Evolutionary conservation across 2,797 vertebrate species (phyloP).

Genomic region (Cyprinodon diabolis): DNA sequence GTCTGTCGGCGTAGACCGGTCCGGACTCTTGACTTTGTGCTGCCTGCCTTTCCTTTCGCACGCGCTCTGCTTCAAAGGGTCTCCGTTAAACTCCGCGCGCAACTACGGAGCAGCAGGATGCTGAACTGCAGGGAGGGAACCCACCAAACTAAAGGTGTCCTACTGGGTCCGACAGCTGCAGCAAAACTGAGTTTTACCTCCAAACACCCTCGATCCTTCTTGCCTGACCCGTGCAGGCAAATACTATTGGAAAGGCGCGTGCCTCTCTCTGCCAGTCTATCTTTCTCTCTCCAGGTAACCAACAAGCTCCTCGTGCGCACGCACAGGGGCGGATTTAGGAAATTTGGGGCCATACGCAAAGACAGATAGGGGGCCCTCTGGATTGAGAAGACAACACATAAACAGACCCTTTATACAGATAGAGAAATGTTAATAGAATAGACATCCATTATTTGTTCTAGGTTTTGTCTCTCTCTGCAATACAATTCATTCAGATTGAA

Average conservation of each 20-base stretch:
- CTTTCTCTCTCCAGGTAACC: slow-evolving; percentile 18
- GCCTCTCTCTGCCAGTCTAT: slow-evolving; percentile 9
- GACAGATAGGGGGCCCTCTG: too few species aligned
- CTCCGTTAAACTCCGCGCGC: background rate
- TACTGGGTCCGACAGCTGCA: slow-evolving; percentile 41
- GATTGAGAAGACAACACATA: too few species aligned
- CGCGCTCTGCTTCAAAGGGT: background rate
- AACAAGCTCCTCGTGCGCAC: slow-evolving; percentile 11
- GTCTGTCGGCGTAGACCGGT: background rate
- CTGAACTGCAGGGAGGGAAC: slow-evolving; percentile 38
- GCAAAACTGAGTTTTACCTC: slow-evolving; percentile 18
- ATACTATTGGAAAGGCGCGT: slow-evolving; percentile 15
- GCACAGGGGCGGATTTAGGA: too few species aligned
- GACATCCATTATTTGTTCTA: too few species aligned
- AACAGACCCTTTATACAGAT: too few species aligned
- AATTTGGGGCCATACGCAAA: too few species aligned
- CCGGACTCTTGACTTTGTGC: background rate
- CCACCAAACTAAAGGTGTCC: slow-evolving; percentile 32
- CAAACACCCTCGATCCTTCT: background rate
- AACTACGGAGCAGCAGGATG: slow-evolving; percentile 11
- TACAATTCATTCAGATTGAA: too few species aligned
- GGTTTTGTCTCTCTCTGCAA: too few species aligned
- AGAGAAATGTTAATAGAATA: too few species aligned
- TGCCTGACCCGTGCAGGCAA: background rate
- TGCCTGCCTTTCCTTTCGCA: background rate